Evolutionary conservation across 2,113 vertebrate species (phyloP), one percentile per base, ranked within the genome.

Genomic region (Paralichthys olivaceus): DNA sequence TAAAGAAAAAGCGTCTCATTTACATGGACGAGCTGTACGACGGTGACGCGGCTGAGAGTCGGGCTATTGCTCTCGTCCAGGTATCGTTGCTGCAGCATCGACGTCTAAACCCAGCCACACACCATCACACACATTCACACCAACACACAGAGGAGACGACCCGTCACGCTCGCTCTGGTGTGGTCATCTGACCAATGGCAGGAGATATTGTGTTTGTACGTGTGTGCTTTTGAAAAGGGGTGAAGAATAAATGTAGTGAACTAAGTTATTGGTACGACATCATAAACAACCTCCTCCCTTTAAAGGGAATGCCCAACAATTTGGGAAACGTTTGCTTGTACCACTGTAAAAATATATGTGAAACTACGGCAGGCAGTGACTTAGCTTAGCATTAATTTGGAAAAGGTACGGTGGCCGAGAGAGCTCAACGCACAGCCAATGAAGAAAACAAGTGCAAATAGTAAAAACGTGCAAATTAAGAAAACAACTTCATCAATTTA

Each of bases 1-100:
- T 55, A 53, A 22, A 11, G 12, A 60, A 80, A 78, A 84, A 89
- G 86, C 74, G 11, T 69, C 74, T 84, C 70, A 80, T 78, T 69
- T 72, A 86, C 61, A 73, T 7, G 29, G 73, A 79, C 34, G 57
- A 61, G 53, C 2, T 69, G 64, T n/a, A 63, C 49, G 61, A 81
- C 79, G 29, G 79, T 26, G 74, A 75, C 29, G 53, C 22, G 25
- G 77, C 69, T 69, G 77, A 66, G 65, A 75, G 58, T 69, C 23
- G 14, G 28, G 23, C 75, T 83, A 37, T 63, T 72, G 84, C 77
- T 86, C 76, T 77, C 17, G 29, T 68, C 37, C 82, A 57, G 70
- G 64, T 77, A 53, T 72, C 25, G 15, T 37, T 60, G 74, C 72
- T 45, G 57, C 80, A 55, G 40, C 61, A 40, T 55, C 57, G 29